Evolutionary conservation across 2,797 vertebrate genomes (phyloP).

Genomic region (Protosalanx chinensis): DNA sequence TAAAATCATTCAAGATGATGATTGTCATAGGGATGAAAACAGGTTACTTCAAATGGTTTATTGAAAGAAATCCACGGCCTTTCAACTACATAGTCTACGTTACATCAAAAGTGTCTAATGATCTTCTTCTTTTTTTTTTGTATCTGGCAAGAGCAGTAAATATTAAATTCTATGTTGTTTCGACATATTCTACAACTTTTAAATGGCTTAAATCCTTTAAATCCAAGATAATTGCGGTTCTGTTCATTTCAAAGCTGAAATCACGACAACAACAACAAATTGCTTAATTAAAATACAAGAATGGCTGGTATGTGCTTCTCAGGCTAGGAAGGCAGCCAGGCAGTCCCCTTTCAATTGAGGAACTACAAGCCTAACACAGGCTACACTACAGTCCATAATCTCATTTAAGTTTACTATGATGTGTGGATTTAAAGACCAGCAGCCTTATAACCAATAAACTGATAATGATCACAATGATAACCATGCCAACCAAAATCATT

Average conservation of each 20-base stretch:
- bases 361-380: background rate
- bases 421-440: background rate
- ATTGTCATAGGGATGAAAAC: background rate
- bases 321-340: background rate
- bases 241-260: background rate
- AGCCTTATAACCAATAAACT: background rate
- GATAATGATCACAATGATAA: background rate
- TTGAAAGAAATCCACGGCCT: background rate
- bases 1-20: background rate
- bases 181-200: constrained; percentile 3
- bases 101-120: constrained; percentile 12
- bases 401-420: background rate
- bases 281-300: constrained; percentile 3
- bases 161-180: background rate
- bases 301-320: background rate
- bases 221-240: background rate
- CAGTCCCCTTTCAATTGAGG: background rate
- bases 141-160: constrained; percentile 14
- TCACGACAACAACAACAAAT: background rate
- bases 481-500: too few relatives aligned
- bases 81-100: background rate
- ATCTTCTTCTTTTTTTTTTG: too few relatives aligned
- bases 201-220: constrained; percentile 5
- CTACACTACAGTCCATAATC: background rate
- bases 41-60: background rate